Evolutionary conservation across 2,113 vertebrate genomes (phyloP).

Genomic region (Genyomyrus donnyi): DNA sequence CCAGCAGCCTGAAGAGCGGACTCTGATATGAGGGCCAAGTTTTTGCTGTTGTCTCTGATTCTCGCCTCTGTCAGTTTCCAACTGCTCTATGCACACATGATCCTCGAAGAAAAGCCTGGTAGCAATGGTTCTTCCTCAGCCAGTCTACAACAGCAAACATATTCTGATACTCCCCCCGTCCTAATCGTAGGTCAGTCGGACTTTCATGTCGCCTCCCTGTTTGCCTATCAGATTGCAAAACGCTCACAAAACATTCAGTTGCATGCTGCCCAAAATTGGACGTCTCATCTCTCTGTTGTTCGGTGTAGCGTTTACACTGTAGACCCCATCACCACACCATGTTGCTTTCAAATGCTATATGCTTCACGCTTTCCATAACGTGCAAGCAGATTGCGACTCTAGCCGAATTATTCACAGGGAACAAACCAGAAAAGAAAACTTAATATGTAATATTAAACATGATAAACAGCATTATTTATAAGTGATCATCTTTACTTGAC

Average conservation of each 20-base stretch:
- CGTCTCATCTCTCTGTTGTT: too few species aligned
- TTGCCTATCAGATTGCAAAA: neutral
- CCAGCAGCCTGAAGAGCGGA: neutral
- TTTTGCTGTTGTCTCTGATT: slow-evolving; percentile 47
- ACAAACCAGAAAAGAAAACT: neutral
- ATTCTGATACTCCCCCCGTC: slow-evolving; percentile 35
- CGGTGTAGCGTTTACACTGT: neutral
- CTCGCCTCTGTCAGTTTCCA: slow-evolving; percentile 37
- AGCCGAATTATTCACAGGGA: neutral
- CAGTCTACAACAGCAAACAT: slow-evolving; percentile 21
- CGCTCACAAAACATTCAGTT: neutral
- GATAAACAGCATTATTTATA: neutral
- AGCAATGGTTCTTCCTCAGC: slow-evolving; percentile 31
- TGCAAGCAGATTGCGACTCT: neutral
- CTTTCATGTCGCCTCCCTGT: neutral
- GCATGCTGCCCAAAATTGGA: neutral
- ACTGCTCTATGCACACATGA: slow-evolving; percentile 47
- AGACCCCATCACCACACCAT: neutral
- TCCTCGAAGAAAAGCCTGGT: slow-evolving; percentile 42
- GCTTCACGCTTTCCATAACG: neutral
- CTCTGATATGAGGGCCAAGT: slow-evolving; percentile 42
- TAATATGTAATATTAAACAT: neutral
- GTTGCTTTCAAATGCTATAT: neutral
- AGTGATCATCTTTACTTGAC: neutral
- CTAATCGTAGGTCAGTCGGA: slow-evolving; percentile 52